Evolutionary conservation across 1,140 invertebrate genomes (phyloP), one percentile per base, ranked within the genome.

Genomic region (Scaptomyza montana): DNA sequence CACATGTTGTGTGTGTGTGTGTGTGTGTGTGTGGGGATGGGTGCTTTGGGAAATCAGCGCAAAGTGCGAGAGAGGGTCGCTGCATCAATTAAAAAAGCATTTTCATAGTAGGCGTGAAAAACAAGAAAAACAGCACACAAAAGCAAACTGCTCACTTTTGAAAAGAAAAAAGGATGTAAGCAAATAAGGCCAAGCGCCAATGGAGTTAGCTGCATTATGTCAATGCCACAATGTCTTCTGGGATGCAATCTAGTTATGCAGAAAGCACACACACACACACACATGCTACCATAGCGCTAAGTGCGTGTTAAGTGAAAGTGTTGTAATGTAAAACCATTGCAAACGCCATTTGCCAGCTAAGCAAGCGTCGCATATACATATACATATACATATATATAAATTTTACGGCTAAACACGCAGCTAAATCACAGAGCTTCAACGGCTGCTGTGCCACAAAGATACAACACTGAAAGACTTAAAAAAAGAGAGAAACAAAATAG

Each of bases 21-120:
- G 63, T 28, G 57, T 41, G 33, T 33, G 16, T 16, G 16, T 16
- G 16, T 16, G 16, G 1, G 47, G 39, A 19, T 46, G 56, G 47
- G 74, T 65, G 69, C 68, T 80, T 71, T 39, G 80, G 80, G 80
- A 84, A 84, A 84, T 84, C 80, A 84, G 84, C 68, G 80, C 56
- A 77, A 80, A 85, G 80, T 85, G 80, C 80, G 60, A 54, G 45
- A 76, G 60, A 54, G 45, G 71, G 53, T 13, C 46, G 71, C 59
- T 63, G 46, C 59, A 70, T 63, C 72, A 70, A 70, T 74, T 74
- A 74, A 70, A 74, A 74, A 70, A 49, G 16, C 67, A 74, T 74
- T 74, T 74, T 9, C 33, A 36, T 6, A 16, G 45, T 73, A 62
- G 65, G 71, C 71, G 65, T 45, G 43, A 33, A 33, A 7, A 33